Evolutionary conservation across 2,113 vertebrate species (phyloP).

Genomic region (Poecile atricapillus): DNA sequence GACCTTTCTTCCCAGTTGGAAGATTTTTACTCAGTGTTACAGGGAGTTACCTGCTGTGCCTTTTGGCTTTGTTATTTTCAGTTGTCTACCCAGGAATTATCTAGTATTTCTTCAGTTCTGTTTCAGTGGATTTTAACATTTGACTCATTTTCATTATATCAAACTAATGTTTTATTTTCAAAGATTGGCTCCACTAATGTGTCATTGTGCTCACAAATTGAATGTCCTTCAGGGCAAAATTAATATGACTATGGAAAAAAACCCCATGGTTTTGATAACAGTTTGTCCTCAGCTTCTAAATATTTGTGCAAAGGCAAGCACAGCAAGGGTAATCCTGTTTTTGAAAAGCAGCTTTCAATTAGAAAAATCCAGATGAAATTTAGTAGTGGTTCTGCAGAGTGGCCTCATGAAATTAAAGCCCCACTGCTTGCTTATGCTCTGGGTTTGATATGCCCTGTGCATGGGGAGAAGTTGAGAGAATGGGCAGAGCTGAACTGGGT

Average conservation of each 20-base stretch:
- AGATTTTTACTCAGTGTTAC: neutral
- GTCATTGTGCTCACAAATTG: neutral
- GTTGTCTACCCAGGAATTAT: neutral
- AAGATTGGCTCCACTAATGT: neutral
- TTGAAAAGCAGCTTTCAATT: neutral
- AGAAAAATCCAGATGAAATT: neutral
- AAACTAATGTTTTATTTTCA: neutral
- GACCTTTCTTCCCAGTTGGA: neutral
- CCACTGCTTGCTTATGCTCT: neutral
- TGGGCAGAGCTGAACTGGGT: neutral
- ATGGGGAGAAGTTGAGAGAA: neutral
- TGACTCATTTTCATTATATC: neutral
- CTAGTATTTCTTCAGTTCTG: neutral
- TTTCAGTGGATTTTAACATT: neutral
- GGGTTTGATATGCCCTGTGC: neutral
- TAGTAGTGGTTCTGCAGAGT: neutral
- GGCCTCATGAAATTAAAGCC: neutral
- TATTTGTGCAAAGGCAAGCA: neutral
- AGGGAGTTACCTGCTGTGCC: neutral
- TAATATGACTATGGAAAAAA: neutral
- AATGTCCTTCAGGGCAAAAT: neutral
- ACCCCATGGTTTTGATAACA: neutral
- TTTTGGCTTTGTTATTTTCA: neutral
- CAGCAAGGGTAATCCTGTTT: neutral
- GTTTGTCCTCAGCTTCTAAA: neutral